These are phyloP conservation scores for Palythoa grandiflora DNA, from an alignment of 92 coral and sea anemone species.

Conservation along the genomic window DNA sequence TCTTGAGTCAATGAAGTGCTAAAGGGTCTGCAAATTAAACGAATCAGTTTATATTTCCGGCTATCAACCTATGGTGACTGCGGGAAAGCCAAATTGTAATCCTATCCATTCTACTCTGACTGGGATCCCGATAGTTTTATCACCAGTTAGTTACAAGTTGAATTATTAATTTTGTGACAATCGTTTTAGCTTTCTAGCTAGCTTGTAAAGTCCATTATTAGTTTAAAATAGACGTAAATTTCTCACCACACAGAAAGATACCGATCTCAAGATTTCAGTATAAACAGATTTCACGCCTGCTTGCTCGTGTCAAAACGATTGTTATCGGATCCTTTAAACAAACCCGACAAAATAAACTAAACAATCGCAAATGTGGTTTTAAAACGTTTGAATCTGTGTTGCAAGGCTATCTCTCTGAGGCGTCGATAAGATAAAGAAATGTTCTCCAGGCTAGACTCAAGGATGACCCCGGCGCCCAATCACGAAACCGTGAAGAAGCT, in stretches of 20 bases:
- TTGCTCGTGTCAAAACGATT: conserved; percentile 3
- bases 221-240: not conserved
- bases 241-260: conserved; percentile 7
- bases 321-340: not conserved
- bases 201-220: not conserved
- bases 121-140: not conserved
- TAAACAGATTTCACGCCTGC: not conserved
- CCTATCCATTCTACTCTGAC: not conserved
- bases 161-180: not conserved
- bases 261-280: not conserved
- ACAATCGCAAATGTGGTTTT: not conserved
- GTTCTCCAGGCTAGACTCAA: no score
- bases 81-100: not conserved
- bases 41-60: not conserved
- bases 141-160: not conserved
- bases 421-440: no score
- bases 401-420: not conserved
- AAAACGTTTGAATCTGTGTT: not conserved
- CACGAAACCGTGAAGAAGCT: no score
- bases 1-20: not conserved
- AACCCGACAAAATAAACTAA: not conserved
- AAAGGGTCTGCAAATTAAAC: not conserved
- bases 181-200: not conserved
- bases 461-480: no score
- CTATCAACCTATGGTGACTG: not conserved